These are phyloP conservation scores for Lemur catta DNA, from an alignment of 2,797 vertebrate species.

Conservation along the genomic window DNA sequence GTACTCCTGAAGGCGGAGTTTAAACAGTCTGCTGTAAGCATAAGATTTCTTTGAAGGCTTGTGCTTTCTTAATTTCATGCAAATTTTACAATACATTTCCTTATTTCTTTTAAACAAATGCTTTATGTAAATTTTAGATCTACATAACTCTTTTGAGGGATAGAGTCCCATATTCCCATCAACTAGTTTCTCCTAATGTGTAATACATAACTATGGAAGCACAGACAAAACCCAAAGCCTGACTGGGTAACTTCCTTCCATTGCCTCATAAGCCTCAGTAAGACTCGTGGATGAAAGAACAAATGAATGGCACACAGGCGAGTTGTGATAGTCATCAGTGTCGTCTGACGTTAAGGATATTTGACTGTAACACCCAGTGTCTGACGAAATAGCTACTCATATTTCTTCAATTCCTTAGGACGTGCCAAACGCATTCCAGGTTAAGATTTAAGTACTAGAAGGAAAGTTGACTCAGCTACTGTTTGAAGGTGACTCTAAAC, in stretches of 20 bases:
- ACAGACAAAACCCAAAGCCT: too few species aligned
- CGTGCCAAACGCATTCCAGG: not conserved
- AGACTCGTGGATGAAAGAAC: not conserved
- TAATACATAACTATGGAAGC: not conserved
- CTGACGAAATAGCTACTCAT: not conserved
- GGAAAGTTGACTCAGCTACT: not conserved
- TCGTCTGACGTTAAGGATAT: not conserved
- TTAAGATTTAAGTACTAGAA: not conserved
- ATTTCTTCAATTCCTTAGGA: not conserved
- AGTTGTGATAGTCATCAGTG: not conserved
- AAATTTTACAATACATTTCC: not conserved
- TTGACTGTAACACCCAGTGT: not conserved
- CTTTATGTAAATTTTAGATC: not conserved
- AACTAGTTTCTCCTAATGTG: not conserved
- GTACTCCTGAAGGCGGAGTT: not conserved
- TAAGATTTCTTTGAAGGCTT: not conserved
- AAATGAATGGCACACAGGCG: not conserved
- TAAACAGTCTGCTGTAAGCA: not conserved
- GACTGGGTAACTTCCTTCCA: not conserved
- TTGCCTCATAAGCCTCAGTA: not conserved
- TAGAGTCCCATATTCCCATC: not conserved
- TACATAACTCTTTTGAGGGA: not conserved
- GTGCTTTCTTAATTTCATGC: not conserved
- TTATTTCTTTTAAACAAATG: constrained; percentile 3
- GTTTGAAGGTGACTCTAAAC: not conserved